Evolutionary conservation across 1,140 invertebrate genomes (phyloP), one percentile per base, ranked within the genome.

Genomic region (Drosophila melanica): DNA sequence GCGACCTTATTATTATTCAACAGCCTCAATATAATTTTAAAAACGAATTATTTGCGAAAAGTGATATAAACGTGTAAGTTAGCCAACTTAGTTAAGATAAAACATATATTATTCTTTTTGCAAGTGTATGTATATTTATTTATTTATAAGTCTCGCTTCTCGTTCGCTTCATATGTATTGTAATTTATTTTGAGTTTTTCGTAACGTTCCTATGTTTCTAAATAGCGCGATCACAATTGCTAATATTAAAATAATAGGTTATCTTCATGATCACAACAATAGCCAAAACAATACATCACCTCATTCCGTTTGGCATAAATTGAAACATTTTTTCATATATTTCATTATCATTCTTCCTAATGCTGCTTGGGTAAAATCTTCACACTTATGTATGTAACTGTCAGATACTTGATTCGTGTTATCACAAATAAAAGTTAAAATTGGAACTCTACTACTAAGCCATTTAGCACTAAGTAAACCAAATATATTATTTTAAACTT

Each of bases 21-120:
- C 59, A 72, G 84, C 84, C 79, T 89, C 84, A 89, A 82, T 89
- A 75, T 74, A 77, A 84, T 89, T 54, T 79, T 60, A 67, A 79
- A 59, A 89, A 79, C 84, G 79, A 87, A 87, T 89, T 84, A 89
- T 89, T 89, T 89, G 84, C 84, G 77, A 89, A 89, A 89, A 89
- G 84, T 89, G 84, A 89, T 89, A 89, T 89, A 89, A 80, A 89
- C 64, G 57, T 87, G 82, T 89, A 89, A 89, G 84, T 84, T 89
- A 89, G 82, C 82, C 75, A 82, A 81, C 79, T 70, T 87, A 86
- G 59, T 79, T 82, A 89, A 86, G 82, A 57, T 68, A 44, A n/a
- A 57, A 39, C 16, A 30, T 50, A 33, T 70, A 80, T 69, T 75
- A 51, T 78, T 75, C 78, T 85, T 87, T 85, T 87, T 81, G 75